Conservation (phyloP, 2,888 invertebrate genomes). For the Auanema sp. region DNA sequence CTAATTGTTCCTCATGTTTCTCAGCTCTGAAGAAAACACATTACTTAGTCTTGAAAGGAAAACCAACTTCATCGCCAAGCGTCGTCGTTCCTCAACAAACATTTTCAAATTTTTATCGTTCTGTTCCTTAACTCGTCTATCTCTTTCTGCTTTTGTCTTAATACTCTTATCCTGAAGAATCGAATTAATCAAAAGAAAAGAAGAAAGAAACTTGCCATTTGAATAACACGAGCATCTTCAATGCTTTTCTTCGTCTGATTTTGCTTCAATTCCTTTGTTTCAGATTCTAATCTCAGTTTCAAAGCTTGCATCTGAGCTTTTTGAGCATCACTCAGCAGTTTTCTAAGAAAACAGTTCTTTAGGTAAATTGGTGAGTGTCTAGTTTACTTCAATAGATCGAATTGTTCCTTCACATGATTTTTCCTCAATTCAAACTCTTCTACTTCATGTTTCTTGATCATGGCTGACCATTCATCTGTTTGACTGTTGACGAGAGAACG, state of each 20-base stretch:
- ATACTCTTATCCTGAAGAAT: conserved; percentile 85
- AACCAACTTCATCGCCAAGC: conserved; percentile 55
- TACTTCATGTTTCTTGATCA: conserved; percentile 77
- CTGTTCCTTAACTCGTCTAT: conserved; percentile 83
- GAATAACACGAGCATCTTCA: conserved; percentile 90
- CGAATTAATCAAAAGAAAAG: conserved; percentile 58
- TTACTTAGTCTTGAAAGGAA: not conserved
- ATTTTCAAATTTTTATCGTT: conserved; percentile 76
- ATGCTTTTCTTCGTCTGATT: conserved; percentile 93
- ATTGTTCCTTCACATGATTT: conserved; percentile 71
- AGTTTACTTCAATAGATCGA: conserved; percentile 70
- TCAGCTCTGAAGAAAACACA: conserved; percentile 41
- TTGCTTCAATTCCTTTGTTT: conserved; percentile 90
- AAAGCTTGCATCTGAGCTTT: conserved; percentile 66
- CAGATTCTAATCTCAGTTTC: conserved; percentile 66
- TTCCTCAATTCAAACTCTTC: conserved; percentile 79
- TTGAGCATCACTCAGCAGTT: conserved; percentile 82
- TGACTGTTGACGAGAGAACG: conserved; percentile 81
- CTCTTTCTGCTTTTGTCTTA: conserved; percentile 88
- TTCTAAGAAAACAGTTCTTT: conserved; percentile 65
- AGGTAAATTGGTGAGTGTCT: too few species aligned
- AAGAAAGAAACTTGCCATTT: conserved; percentile 61
- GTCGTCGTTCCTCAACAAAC: conserved; percentile 63
- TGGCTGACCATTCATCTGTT: conserved; percentile 89
- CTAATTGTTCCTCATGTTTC: conserved; percentile 59